Percentiles rank a stretch among this genome's conserved stretches.
phyloP scores from a whole-genome alignment of 2,797 vertebrate species.

The Enteromius viviparus region DNA sequence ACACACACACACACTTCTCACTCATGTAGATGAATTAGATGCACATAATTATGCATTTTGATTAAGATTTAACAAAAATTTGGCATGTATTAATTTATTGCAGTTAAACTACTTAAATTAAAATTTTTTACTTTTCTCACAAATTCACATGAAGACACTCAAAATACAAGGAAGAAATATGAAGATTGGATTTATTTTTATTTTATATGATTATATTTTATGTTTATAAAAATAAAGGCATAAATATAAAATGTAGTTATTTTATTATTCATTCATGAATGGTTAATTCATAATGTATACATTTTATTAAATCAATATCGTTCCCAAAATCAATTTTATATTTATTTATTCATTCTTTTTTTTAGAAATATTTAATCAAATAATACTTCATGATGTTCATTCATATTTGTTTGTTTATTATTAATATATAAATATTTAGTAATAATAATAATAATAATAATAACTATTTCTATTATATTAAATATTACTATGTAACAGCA shows the following conservation, averaged over 20 bases:
- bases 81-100: neutral
- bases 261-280: no score
- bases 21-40: neutral
- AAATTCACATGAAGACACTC: neutral
- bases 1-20: conserved; percentile 13
- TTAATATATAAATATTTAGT: neutral
- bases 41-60: neutral
- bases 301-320: no score
- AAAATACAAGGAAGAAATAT: neutral
- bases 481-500: no score
- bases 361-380: no score
- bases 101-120: neutral
- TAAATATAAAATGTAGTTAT: no score
- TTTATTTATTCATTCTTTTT: neutral
- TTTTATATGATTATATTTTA: neutral
- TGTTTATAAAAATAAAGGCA: no score
- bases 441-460: neutral
- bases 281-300: no score
- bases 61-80: neutral
- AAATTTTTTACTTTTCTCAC: neutral
- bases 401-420: no score
- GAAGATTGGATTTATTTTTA: neutral
- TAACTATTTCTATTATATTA: no score
- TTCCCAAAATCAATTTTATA: neutral
- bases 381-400: no score